phyloP scores from a whole-genome alignment of 2,888 invertebrate species.

The Stenurella melanura region DNA sequence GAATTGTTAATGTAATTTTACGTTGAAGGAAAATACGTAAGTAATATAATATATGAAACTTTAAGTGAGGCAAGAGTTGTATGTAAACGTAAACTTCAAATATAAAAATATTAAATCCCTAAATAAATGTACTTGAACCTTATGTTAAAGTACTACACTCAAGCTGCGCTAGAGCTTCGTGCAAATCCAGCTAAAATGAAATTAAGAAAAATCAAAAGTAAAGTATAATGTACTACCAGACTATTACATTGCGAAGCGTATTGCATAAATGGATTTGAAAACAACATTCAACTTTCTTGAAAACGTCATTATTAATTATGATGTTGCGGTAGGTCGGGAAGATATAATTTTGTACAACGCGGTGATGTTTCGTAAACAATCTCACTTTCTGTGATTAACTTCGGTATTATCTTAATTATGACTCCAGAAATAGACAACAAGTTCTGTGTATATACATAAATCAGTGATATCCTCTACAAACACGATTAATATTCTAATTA shows the following conservation, averaged over 20 bases:
- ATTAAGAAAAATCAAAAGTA: not conserved
- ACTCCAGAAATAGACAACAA: not conserved
- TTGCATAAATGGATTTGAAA: not conserved
- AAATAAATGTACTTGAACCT: not conserved
- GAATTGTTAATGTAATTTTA: not conserved
- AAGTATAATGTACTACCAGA: not conserved
- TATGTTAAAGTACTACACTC: not conserved
- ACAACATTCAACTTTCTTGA: slow-evolving; percentile 1
- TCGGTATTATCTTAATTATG: not conserved
- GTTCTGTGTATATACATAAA: not conserved
- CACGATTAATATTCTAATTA: not conserved
- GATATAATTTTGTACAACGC: slow-evolving; percentile 5
- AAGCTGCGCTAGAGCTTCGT: not conserved
- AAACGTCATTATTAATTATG: not conserved
- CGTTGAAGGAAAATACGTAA: not conserved
- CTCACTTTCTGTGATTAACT: slow-evolving; percentile 2
- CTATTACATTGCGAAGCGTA: not conserved
- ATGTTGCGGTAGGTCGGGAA: slow-evolving; percentile 5
- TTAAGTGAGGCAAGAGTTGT: not conserved
- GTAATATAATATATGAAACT: too few species aligned
- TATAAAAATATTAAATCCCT: not conserved
- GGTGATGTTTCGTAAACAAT: not conserved
- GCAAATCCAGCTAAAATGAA: not conserved
- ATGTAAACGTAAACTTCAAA: not conserved
- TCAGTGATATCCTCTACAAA: not conserved